Evolutionary conservation across 2,797 vertebrate species (phyloP), one percentile per base, ranked within the genome.

Genomic region (Peromyscus melanophrys): DNA sequence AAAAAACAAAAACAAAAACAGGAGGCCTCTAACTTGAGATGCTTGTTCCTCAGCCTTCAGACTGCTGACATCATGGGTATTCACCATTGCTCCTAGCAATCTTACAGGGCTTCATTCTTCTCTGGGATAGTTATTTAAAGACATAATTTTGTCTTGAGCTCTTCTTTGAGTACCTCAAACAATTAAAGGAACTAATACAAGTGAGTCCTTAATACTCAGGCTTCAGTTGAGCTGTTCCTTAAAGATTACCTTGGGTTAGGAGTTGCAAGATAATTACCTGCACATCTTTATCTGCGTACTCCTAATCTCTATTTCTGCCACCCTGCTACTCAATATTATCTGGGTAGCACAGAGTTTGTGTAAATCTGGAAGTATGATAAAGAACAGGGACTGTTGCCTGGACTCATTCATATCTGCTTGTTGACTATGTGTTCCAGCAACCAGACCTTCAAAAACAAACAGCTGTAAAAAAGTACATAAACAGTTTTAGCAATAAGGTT

Each of bases 231-330:
- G 11, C 59, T 77, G 4, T 34, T 93, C 94, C 73, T 83, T 78
- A 92, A 92, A 89, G 63, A 84, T 59, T 88, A 80, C 31, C 2
- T 73, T 84, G 65, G 17, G n/a, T 82, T 65, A 90, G 46, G 19
- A 49, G 91, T 89, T 93, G 67, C 10, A 84, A 90, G 5, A 57
- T 34, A 82, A 55, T 89, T 98, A 99, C 99, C 99, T 99, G 99
- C 99, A 99, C 89, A 98, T 99, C 96, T 99, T 99, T 82, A 99
- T 97, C 98, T 99, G 99, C 37, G 59, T 96, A 97, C 97, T 99
- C 97, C 99, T 99, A 46, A 95, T 90, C 73, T 99, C 99, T 40
- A 96, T 87, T 46, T 98, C 98, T 0, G 98, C 93, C 43, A 97
- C 37, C 9, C 91, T 96, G 90, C 90, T 93, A 90, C 92, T 98